phyloP scores from a whole-genome alignment of 2,888 invertebrate species.

The Lasioglossum pauxillum region DNA sequence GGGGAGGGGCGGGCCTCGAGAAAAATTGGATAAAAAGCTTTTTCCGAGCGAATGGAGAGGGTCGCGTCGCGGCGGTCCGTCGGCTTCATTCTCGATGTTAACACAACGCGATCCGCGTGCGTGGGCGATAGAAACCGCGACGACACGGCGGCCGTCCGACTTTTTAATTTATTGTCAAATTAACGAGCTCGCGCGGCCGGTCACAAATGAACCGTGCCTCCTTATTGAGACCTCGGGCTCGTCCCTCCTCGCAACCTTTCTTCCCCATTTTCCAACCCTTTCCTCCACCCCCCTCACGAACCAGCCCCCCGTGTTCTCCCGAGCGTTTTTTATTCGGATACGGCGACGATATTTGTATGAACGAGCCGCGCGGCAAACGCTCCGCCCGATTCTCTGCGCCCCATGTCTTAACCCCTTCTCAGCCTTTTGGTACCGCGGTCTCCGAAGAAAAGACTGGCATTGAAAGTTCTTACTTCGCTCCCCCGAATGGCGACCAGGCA shows the following conservation, averaged over 20 bases:
- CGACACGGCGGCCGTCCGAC: slow-evolving; percentile 38
- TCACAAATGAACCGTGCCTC: slow-evolving; percentile 74
- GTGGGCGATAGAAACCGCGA: slow-evolving; percentile 14
- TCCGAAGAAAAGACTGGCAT: slow-evolving; percentile 60
- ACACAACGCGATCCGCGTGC: not conserved
- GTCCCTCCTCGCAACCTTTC: slow-evolving; percentile 44
- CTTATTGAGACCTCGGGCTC: slow-evolving; percentile 77
- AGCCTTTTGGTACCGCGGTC: slow-evolving; percentile 47
- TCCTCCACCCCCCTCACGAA: not conserved
- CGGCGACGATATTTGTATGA: slow-evolving; percentile 21
- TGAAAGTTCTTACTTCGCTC: slow-evolving; percentile 73
- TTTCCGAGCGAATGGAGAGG: slow-evolving; percentile 74
- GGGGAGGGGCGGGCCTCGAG: slow-evolving; percentile 75
- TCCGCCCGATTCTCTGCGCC: slow-evolving; percentile 4
- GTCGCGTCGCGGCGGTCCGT: not conserved
- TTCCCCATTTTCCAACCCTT: slow-evolving; percentile 1
- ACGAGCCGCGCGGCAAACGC: slow-evolving; percentile 9
- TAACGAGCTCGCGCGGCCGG: slow-evolving; percentile 71
- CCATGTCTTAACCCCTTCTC: slow-evolving; percentile 47
- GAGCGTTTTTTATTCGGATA: slow-evolving; percentile 37
- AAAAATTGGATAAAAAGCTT: slow-evolving; percentile 84
- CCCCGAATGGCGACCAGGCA: slow-evolving; percentile 53
- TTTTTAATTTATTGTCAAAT: slow-evolving; percentile 65
- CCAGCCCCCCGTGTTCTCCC: slow-evolving; percentile 28
- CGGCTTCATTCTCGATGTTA: not conserved